Evolutionary conservation across 2,797 vertebrate species (phyloP).

Genomic region (Mus spretus): DNA sequence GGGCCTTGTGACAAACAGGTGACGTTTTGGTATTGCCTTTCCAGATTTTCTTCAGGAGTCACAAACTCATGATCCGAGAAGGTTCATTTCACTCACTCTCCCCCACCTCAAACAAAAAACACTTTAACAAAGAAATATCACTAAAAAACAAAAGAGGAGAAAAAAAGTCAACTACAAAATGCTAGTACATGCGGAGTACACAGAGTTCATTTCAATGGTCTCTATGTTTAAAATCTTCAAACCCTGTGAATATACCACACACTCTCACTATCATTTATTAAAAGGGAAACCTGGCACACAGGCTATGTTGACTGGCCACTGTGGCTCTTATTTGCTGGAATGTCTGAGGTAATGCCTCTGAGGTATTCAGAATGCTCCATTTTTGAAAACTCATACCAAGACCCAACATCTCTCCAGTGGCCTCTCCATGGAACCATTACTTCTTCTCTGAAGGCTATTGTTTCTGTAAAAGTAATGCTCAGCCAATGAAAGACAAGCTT

Average conservation of each 20-base stretch:
- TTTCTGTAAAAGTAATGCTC: background rate
- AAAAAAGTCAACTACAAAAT: background rate
- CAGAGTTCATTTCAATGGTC: background rate
- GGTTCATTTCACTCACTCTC: background rate
- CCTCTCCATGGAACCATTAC: background rate
- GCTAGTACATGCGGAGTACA: background rate
- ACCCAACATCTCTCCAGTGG: background rate
- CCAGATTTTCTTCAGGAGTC: background rate
- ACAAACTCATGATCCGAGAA: slow-evolving; percentile 5
- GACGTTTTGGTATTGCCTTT: background rate
- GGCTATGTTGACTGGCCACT: background rate
- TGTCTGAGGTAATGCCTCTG: background rate
- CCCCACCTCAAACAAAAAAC: background rate
- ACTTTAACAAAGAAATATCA: background rate
- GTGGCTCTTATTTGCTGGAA: background rate
- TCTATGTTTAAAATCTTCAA: background rate
- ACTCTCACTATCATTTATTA: background rate
- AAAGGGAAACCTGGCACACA: slow-evolving; percentile 1
- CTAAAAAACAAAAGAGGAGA: background rate
- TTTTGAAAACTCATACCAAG: background rate
- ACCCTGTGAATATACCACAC: background rate
- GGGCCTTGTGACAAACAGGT: background rate
- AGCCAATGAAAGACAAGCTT: background rate
- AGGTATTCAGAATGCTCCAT: background rate
- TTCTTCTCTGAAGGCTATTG: background rate